Evolutionary conservation across 2,888 invertebrate genomes (phyloP), one percentile per base, ranked within the genome.

Genomic region (Digitonthophagus gazella): DNA sequence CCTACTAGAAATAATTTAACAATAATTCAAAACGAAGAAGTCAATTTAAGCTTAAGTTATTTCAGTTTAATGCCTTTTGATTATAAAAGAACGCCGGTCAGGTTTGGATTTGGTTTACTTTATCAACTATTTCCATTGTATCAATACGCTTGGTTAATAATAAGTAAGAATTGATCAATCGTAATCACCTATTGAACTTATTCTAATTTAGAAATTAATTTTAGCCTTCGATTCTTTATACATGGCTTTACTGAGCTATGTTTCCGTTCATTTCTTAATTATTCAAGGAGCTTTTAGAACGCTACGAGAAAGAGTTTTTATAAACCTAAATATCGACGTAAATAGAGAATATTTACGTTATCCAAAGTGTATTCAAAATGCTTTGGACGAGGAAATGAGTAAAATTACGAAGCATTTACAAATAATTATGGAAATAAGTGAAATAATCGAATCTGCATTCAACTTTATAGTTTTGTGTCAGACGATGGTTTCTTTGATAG

Each of bases 151-250:
- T 70, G 71, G 19, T 73, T 76, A 44, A 74, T 74, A 44, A 72
- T 75, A 18, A 75, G 74, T 71, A 74, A 15, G 11, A 67, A 11
- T 22, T 67, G 14, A 18, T 18, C 6, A 44, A 54, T 8, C n/a
- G n/a, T 6, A 22, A 22, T 4, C 22, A 22, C 6, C 6, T 22
- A 22, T 22, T 22, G 3, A 22, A 22, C 6, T 22, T 22, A 22
- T 22, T 22, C 3, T 22, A 3, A 44, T 44, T 44, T 22, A 4
- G 22, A n/a, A n/a, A n/a, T n/a, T n/a, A n/a, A n/a, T n/a, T n/a
- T n/a, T 66, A 76, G 76, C 75, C 20, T 72, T 75, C 11, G 78
- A 78, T 70, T 75, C 75, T n/a, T 58, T 78, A 14, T 77, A 75
- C 66, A 74, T 74, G 56, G 72, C 75, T 16, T 63, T 77, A 0